These are phyloP conservation scores for Prietella phreatophila DNA, from an alignment of 2,113 vertebrate species.

Conservation along the genomic window DNA sequence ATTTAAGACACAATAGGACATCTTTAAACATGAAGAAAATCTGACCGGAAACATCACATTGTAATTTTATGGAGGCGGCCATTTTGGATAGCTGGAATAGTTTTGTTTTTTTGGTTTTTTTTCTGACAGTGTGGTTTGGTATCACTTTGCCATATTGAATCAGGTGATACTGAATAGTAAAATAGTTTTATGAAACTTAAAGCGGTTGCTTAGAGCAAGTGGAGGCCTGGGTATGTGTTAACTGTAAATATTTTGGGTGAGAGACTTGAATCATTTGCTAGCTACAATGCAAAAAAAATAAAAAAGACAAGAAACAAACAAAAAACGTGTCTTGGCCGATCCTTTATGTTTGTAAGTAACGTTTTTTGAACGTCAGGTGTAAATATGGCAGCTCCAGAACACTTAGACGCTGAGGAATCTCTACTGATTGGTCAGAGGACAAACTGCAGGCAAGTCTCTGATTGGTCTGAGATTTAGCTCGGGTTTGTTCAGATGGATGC, in stretches of 20 bases:
- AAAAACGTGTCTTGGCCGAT: neutral
- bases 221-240: neutral
- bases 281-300: neutral
- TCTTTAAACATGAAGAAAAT: neutral
- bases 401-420: neutral
- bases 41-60: neutral
- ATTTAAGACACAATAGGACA: neutral
- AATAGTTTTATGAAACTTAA: neutral
- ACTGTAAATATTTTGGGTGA: neutral
- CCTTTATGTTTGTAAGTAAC: neutral
- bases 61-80: neutral
- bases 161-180: neutral
- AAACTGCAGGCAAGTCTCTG: neutral
- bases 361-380: neutral
- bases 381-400: neutral
- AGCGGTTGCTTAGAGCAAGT: neutral
- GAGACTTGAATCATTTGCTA: neutral
- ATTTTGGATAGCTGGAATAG: neutral
- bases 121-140: neutral
- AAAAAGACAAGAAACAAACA: no score
- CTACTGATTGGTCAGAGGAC: neutral
- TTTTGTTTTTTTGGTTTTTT: neutral
- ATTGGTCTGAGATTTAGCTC: neutral
- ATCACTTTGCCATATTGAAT: neutral
- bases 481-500: neutral